These are phyloP conservation scores for Macrophya alboannulata DNA, from an alignment of 2,888 invertebrate species.

Conservation along the genomic window DNA sequence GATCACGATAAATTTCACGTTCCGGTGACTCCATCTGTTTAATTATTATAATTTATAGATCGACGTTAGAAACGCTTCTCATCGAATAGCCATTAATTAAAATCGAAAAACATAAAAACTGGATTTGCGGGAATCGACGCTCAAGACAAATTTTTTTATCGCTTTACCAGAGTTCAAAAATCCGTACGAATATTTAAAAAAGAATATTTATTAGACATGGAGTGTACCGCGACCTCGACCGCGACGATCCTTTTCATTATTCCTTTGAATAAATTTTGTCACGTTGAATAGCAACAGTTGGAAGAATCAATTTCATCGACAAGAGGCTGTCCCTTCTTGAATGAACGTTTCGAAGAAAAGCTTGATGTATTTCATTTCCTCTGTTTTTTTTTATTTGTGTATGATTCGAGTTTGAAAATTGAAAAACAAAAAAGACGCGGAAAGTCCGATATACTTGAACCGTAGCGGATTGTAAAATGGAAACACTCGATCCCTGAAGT, in stretches of 20 bases:
- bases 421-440: too few relatives aligned
- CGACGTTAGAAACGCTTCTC: background rate
- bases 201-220: background rate
- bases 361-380: too few relatives aligned
- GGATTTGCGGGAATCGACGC: background rate
- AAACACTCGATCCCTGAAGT: background rate
- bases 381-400: background rate
- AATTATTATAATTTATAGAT: background rate
- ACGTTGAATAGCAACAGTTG: too few relatives aligned
- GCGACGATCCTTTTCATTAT: background rate
- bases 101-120: conserved; percentile 4
- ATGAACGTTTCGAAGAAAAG: too few relatives aligned
- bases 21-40: conserved; percentile 86
- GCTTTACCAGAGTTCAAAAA: background rate
- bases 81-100: background rate
- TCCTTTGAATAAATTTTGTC: background rate
- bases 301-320: too few relatives aligned
- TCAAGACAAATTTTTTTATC: background rate
- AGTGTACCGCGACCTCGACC: too few relatives aligned
- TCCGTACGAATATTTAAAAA: background rate
- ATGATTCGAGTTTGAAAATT: background rate
- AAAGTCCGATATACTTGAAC: background rate
- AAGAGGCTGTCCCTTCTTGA: too few relatives aligned
- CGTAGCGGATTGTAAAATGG: background rate
- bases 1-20: conserved; percentile 88